Base-by-base conservation (phyloP, 2,113 vertebrate genomes). In the Dolichallabes microphthalmus region DNA sequence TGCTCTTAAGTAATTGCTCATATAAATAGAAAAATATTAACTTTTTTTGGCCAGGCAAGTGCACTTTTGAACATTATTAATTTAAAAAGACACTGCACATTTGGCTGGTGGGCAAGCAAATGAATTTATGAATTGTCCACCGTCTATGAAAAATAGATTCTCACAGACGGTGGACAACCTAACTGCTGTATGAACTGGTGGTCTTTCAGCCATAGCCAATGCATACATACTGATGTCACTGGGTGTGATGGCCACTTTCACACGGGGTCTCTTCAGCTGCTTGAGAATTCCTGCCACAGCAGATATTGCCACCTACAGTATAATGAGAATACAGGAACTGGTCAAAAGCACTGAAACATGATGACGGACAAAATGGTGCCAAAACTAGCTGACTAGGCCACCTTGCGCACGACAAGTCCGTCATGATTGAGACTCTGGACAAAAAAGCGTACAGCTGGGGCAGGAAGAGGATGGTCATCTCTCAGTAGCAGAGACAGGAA, bases 321-420 rank as follows among this genome's bases (percentile, higher is more conserved):
- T 12, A 61, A 20, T 22, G 22, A 45, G 32, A 53, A 80, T 39
- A 55, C 86, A 79, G 90, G 9, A 87, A 52, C 17, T 0, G 11
- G 45, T 77, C 32, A 50, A 71, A 73, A 83, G 27, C n/a, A 52
- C 2, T 25, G 17, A n/a, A 60, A 82, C n/a, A 76, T 30, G 69
- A 45, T 35, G 66, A 5, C 86, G 73, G 13, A 13, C 39, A 57
- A 14, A 45, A 22, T 22, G 0, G 10, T 81, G 81, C 20, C 8
- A 80, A 52, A 20, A 61, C 8, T 22, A 22, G 57, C 35, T 60
- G 52, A 10, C 14, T n/a, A 8, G 39, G 60, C 45, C 6, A 98
- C 98, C 97, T 98, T 99, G 61, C 97, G 96, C 89, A 98, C 94
- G 84, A 97, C 95, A 55, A 99, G 95, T 2, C 97, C 97, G 89